Conservation (phyloP, 2,888 invertebrate species). For the Xestia c-nigrum region DNA sequence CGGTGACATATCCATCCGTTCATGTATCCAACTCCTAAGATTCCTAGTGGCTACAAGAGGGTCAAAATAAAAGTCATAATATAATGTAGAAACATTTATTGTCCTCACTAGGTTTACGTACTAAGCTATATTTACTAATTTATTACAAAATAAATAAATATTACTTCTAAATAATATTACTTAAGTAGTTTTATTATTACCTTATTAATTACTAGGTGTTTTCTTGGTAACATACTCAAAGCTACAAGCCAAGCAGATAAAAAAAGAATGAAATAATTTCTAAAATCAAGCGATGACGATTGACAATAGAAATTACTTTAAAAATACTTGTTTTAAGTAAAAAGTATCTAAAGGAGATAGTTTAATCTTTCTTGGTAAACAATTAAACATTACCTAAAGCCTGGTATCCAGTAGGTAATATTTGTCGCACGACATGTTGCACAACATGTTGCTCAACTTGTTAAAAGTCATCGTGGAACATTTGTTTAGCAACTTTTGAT, state of each 20-base stretch:
- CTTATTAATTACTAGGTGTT: neutral
- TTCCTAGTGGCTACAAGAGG: neutral
- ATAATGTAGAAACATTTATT: constrained; percentile 7
- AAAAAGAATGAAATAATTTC: constrained; percentile 33
- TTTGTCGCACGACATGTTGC: too few relatives aligned
- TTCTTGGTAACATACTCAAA: constrained; percentile 48
- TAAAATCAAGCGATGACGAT: constrained; percentile 62
- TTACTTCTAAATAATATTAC: constrained; percentile 25
- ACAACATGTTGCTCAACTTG: too few relatives aligned
- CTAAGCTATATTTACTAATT: neutral
- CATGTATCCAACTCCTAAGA: neutral
- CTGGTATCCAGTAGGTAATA: neutral
- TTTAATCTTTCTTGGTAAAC: neutral
- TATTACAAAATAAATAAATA: constrained; percentile 41
- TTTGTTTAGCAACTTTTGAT: too few relatives aligned
- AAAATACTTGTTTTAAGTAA: neutral
- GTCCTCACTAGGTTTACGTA: neutral
- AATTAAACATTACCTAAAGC: neutral
- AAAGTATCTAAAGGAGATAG: neutral
- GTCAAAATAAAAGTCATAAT: neutral
- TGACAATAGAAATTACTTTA: constrained; percentile 63
- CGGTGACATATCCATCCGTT: neutral
- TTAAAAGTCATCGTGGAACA: too few relatives aligned
- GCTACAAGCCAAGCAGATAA: neutral
- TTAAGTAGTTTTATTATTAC: constrained; percentile 21